Percentiles rank a stretch among this genome's conserved stretches.
These are phyloP conservation scores for Drosophila anceps DNA, from an alignment of 2,888 invertebrate species.

Conservation along the genomic window DNA sequence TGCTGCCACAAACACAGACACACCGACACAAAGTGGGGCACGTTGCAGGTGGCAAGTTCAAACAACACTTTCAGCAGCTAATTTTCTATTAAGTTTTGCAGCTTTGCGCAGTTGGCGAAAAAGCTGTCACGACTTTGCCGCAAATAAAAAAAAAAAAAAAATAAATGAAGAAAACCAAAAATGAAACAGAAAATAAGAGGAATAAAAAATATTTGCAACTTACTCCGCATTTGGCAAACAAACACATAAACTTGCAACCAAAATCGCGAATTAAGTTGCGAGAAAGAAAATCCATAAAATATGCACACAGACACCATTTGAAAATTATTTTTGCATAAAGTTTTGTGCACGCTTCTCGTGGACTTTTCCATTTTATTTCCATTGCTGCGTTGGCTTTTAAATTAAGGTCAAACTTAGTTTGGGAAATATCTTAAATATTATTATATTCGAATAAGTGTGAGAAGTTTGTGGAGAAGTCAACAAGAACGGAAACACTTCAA, in stretches of 20 bases:
- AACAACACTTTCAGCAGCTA: conserved; percentile 65
- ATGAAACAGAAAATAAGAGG: not conserved
- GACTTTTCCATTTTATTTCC: conserved; percentile 1
- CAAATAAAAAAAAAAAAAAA: not conserved
- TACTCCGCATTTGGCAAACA: conserved; percentile 46
- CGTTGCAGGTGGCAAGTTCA: conserved; percentile 57
- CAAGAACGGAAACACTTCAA: not conserved
- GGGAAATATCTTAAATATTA: conserved; percentile 16
- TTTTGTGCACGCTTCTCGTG: conserved; percentile 7
- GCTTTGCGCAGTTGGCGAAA: conserved; percentile 43
- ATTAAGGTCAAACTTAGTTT: conserved; percentile 20
- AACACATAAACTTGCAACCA: conserved; percentile 46
- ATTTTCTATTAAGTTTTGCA: conserved; percentile 66
- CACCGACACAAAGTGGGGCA: conserved; percentile 21
- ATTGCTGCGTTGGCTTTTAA: conserved; percentile 2
- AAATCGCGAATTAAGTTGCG: conserved; percentile 46
- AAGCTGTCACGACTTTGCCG: conserved; percentile 55
- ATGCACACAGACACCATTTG: conserved; percentile 20
- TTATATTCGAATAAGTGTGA: conserved; percentile 4
- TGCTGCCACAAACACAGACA: conserved; percentile 12
- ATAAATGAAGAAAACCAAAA: too few species aligned
- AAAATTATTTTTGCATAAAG: conserved; percentile 35
- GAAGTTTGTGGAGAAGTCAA: not conserved
- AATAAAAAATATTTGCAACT: conserved; percentile 34
- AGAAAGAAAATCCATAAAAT: conserved; percentile 39